phyloP scores from a whole-genome alignment of 2,888 invertebrate genomes.

The Adelognathus sp. region DNA sequence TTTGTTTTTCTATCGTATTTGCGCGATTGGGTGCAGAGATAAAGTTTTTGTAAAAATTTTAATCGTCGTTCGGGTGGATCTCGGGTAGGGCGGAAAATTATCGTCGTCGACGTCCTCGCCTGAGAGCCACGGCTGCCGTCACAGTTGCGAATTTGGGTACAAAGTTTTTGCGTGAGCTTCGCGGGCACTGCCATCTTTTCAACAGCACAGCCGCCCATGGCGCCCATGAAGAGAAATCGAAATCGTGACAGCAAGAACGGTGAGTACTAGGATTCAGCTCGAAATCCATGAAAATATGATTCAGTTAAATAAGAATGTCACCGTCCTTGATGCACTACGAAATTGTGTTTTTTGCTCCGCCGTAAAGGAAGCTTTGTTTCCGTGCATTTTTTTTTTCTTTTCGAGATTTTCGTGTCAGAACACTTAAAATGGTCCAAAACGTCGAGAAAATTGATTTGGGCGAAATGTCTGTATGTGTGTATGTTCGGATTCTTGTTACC shows the following conservation, averaged over 20 bases:
- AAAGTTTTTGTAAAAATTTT: not conserved
- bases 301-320: too few relatives aligned
- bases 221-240: constrained; percentile 53
- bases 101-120: constrained; percentile 5
- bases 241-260: constrained; percentile 47
- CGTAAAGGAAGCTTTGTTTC: too few relatives aligned
- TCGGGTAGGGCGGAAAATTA: constrained; percentile 1
- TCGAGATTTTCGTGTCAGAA: too few relatives aligned
- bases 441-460: too few relatives aligned
- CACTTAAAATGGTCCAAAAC: too few relatives aligned
- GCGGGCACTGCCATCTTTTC: not conserved
- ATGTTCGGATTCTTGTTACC: too few relatives aligned
- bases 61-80: not conserved
- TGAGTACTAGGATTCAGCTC: constrained; percentile 5
- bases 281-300: too few relatives aligned
- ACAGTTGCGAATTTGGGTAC: constrained; percentile 12
- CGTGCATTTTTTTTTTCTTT: too few relatives aligned
- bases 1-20: constrained; percentile 6
- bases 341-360: too few relatives aligned
- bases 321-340: too few relatives aligned
- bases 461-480: too few relatives aligned
- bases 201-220: constrained; percentile 39
- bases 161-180: not conserved
- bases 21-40: too few relatives aligned
- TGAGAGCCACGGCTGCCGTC: not conserved